These are phyloP conservation scores for Drosophila tristis DNA, from an alignment of 1,140 invertebrate genomes.

Conservation along the genomic window DNA sequence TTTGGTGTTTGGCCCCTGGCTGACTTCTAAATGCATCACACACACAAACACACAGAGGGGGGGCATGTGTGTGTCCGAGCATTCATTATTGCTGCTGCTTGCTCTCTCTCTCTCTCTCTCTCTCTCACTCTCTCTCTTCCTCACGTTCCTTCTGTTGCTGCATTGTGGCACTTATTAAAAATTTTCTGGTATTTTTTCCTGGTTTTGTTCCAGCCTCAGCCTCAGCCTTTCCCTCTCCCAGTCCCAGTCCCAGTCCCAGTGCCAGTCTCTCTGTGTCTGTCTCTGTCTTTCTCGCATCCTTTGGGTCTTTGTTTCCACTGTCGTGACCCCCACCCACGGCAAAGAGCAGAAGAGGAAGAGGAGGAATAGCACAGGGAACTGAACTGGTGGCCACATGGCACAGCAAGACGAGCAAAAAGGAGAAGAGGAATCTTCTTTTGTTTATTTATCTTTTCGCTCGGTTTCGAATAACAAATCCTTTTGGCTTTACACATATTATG, in stretches of 20 bases:
- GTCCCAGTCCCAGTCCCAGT: not conserved
- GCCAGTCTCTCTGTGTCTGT: no score
- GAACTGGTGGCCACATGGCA: no score
- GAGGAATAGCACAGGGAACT: no score
- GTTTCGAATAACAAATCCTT: slow-evolving; percentile 83
- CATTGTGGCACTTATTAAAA: slow-evolving; percentile 82
- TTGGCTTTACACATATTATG: slow-evolving; percentile 83
- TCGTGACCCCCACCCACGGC: slow-evolving; percentile 4
- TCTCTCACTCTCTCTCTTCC: slow-evolving; percentile 15
- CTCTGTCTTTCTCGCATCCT: slow-evolving; percentile 32
- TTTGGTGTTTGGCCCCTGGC: slow-evolving; percentile 53
- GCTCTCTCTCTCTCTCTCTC: slow-evolving; percentile 30
- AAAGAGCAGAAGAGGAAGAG: not conserved
- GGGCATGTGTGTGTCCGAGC: slow-evolving; percentile 29
- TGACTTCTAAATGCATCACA: slow-evolving; percentile 45
- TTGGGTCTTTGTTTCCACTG: slow-evolving; percentile 33
- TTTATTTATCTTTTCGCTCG: slow-evolving; percentile 83
- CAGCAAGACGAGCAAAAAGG: not conserved
- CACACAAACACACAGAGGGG: slow-evolving; percentile 11
- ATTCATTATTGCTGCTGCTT: slow-evolving; percentile 60
- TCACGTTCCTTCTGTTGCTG: slow-evolving; percentile 38
- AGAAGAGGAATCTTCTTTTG: slow-evolving; percentile 65
- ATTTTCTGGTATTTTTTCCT: slow-evolving; percentile 62
- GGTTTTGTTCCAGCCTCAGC: slow-evolving; percentile 20
- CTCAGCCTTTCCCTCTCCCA: not conserved